phyloP scores from a whole-genome alignment of 1,140 invertebrate species.

The Holotrichia oblita region DNA sequence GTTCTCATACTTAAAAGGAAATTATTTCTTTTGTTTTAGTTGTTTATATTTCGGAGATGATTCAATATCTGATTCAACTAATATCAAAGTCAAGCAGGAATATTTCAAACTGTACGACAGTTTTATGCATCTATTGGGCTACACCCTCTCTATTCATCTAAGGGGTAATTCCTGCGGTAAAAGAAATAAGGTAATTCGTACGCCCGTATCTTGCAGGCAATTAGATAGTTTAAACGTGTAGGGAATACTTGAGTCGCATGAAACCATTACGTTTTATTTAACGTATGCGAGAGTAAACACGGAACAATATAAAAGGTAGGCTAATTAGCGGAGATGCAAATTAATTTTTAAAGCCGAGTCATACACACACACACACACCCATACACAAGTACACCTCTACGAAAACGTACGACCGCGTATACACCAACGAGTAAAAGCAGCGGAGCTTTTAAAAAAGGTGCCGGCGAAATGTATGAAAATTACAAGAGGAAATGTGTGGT shows the following conservation, averaged over 20 bases:
- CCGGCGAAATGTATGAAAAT: conserved; percentile 39
- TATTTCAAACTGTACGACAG: too few relatives aligned
- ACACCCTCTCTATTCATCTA: neutral
- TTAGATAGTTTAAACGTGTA: conserved; percentile 33
- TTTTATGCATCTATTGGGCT: too few relatives aligned
- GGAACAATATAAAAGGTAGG: conserved; percentile 41
- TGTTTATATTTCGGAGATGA: too few relatives aligned
- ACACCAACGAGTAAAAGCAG: neutral
- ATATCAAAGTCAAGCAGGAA: too few relatives aligned
- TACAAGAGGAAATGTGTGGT: conserved; percentile 40
- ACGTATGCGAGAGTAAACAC: conserved; percentile 34
- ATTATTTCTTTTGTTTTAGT: too few relatives aligned
- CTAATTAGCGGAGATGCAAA: conserved; percentile 41
- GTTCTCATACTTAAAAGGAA: too few relatives aligned
- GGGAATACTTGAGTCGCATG: conserved; percentile 15
- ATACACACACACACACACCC: neutral
- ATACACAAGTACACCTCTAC: neutral
- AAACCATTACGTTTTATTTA: conserved; percentile 36
- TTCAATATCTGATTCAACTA: too few relatives aligned
- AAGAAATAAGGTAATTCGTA: conserved; percentile 23
- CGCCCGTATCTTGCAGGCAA: conserved; percentile 22
- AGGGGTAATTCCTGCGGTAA: neutral
- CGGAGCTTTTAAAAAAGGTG: conserved; percentile 34
- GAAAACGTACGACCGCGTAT: neutral
- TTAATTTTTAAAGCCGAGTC: conserved; percentile 37